phyloP scores from a whole-genome alignment of 37 sponge, comb jelly and placozoan genomes.

The Lycopodina hypogea region DNA sequence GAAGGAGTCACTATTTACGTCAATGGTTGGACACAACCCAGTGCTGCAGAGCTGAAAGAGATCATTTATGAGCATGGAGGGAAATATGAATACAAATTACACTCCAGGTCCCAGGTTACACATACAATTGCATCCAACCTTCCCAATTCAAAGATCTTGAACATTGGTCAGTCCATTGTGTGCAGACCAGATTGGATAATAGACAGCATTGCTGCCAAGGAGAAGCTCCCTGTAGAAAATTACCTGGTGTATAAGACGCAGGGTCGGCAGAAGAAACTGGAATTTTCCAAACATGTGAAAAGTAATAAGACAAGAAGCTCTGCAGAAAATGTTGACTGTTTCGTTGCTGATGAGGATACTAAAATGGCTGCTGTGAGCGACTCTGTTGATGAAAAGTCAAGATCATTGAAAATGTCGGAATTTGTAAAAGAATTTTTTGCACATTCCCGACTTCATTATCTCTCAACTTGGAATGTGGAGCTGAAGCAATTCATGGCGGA shows the following conservation, averaged over 20 bases:
- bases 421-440: constrained; percentile 83
- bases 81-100: constrained; percentile 56
- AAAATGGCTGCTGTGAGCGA: not conserved
- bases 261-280: constrained; percentile 41
- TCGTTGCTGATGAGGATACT: not conserved
- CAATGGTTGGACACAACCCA: constrained; percentile 85
- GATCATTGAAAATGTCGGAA: constrained; percentile 18
- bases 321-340: not conserved
- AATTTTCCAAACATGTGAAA: constrained; percentile 20
- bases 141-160: constrained; percentile 80
- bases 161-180: constrained; percentile 20
- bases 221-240: constrained; percentile 21
- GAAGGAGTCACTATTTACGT: constrained; percentile 75
- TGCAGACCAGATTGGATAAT: constrained; percentile 62
- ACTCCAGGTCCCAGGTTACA: constrained; percentile 56
- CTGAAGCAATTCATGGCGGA: constrained; percentile 62
- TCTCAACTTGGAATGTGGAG: constrained; percentile 88
- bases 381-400: not conserved
- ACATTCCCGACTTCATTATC: constrained; percentile 85
- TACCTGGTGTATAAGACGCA: constrained; percentile 47
- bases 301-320: not conserved
- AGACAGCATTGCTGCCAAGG: constrained; percentile 68
- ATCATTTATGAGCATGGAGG: constrained; percentile 79
- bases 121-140: constrained; percentile 86
- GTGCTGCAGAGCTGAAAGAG: constrained; percentile 69